These are phyloP conservation scores for Leuciscus waleckii DNA, from an alignment of 2,797 vertebrate species.

Conservation along the genomic window DNA sequence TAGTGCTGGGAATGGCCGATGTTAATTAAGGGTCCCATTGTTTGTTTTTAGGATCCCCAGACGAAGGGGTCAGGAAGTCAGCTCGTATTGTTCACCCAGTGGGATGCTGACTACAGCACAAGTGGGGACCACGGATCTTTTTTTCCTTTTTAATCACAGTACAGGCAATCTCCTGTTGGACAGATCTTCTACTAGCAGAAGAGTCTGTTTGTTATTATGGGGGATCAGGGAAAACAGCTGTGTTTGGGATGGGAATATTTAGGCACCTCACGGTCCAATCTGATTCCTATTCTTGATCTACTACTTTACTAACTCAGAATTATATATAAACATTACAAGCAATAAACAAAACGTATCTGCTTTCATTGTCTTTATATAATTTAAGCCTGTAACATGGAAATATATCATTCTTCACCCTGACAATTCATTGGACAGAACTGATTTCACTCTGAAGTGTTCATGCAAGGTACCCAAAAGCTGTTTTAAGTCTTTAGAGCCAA, in stretches of 20 bases:
- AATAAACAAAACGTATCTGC: background rate
- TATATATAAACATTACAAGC: background rate
- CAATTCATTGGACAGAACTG: background rate
- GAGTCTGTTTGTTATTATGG: constrained; percentile 2
- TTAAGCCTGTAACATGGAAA: background rate
- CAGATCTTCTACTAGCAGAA: constrained; percentile 7
- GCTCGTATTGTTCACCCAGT: constrained; percentile 75
- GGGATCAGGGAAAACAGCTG: background rate
- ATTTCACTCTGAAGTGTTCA: background rate
- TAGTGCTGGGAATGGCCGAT: constrained; percentile 79
- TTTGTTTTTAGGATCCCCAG: constrained; percentile 77
- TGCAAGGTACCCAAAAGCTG: background rate
- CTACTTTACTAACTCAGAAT: no score
- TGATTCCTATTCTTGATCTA: background rate
- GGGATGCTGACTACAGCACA: constrained; percentile 76
- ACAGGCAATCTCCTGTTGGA: constrained; percentile 35
- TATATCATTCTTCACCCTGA: constrained; percentile 17
- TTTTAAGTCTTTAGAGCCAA: background rate
- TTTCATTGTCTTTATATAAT: background rate
- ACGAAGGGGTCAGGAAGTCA: constrained; percentile 81
- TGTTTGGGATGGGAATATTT: background rate
- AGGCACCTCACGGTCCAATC: background rate
- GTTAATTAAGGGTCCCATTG: constrained; percentile 84
- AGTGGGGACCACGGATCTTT: constrained; percentile 56
- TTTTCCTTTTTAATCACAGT: constrained; percentile 52